Conservation (phyloP, 2,113 vertebrate species). For the Protobothrops flavoviridis region DNA sequence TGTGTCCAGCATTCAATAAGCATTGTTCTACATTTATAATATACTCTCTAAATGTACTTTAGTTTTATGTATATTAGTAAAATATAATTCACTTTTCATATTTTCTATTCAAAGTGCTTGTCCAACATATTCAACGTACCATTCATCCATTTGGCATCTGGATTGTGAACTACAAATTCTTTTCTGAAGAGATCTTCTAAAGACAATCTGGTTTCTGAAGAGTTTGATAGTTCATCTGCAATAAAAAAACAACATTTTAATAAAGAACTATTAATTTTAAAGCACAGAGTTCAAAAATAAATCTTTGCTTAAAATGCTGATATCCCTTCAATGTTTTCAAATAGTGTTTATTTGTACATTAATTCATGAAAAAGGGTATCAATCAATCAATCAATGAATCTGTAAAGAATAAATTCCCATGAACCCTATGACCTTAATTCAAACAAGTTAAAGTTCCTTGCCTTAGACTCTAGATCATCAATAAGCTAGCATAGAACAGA, state of each 20-base stretch:
- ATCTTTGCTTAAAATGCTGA: background rate
- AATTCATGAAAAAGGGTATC: background rate
- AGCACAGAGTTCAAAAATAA: background rate
- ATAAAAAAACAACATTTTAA: constrained; percentile 22
- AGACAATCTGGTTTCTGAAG: constrained; percentile 87
- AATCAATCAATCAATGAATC: background rate
- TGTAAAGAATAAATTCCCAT: background rate
- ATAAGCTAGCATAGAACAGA: background rate
- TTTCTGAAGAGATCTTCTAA: constrained; percentile 93
- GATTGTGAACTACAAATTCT: constrained; percentile 85
- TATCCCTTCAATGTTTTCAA: background rate
- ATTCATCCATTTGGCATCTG: constrained; percentile 92
- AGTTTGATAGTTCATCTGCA: constrained; percentile 85
- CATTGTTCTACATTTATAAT: background rate
- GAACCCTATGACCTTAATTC: background rate
- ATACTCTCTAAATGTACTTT: background rate
- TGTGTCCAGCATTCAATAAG: background rate
- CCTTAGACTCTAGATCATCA: background rate
- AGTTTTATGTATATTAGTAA: background rate
- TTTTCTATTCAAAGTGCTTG: background rate
- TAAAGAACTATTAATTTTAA: background rate
- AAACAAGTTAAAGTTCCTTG: background rate
- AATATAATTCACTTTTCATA: background rate
- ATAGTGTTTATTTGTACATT: background rate
- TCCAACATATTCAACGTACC: constrained; percentile 72